Percentiles rank a stretch among this genome's conserved stretches.
phyloP scores from a whole-genome alignment of 2,888 invertebrate genomes.

The Meteorus cinctellus region DNA sequence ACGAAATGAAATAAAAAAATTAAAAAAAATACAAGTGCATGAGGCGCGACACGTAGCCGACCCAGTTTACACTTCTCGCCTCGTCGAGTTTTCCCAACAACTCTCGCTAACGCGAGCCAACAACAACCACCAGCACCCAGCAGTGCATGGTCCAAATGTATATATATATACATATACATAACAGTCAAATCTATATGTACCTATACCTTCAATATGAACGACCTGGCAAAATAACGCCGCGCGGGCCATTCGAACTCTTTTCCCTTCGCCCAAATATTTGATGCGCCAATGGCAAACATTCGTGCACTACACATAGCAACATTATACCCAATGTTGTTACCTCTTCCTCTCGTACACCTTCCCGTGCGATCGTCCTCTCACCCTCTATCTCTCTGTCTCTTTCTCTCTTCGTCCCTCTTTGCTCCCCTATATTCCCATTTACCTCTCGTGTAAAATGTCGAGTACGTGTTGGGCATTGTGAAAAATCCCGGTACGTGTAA shows the following conservation, averaged over 20 bases:
- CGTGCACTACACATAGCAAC: conserved; percentile 7
- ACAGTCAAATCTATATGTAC: conserved; percentile 3
- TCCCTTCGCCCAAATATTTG: conserved; percentile 40
- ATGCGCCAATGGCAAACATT: conserved; percentile 44
- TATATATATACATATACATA: background rate
- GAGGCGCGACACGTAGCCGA: conserved; percentile 24
- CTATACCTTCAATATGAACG: background rate
- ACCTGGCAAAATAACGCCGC: conserved; percentile 17
- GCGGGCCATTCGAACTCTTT: background rate
- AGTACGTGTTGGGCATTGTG: conserved; percentile 42
- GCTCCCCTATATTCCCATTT: background rate
- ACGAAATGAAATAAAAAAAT: background rate
- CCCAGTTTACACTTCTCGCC: conserved; percentile 42
- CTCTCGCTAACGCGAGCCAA: conserved; percentile 20
- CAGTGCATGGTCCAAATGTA: background rate
- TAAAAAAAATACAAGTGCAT: background rate
- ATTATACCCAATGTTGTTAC: conserved; percentile 17
- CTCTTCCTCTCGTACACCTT: background rate
- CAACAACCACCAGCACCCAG: conserved; percentile 11
- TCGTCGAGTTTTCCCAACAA: conserved; percentile 41
- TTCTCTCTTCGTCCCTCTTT: too few species aligned
- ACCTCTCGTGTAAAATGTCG: conserved; percentile 25
- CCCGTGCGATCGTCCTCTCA: background rate
- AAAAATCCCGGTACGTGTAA: conserved; percentile 16
- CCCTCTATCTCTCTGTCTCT: background rate